Conservation (phyloP, 2,113 vertebrate species). For the Nettapus auritus region DNA sequence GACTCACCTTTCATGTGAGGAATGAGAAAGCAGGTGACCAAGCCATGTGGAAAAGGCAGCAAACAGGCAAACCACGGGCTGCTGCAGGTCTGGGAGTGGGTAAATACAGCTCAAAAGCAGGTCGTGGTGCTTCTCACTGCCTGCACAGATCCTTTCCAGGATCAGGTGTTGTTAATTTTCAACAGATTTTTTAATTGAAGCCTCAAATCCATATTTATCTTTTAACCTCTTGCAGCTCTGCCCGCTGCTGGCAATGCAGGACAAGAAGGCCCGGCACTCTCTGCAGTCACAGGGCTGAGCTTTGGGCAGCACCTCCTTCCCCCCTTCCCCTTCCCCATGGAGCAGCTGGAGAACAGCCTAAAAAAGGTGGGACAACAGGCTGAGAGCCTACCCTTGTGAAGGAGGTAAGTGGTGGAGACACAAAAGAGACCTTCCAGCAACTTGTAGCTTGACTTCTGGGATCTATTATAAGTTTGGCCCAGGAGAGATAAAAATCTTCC, state of each 20-base stretch:
- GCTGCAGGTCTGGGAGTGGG: not conserved
- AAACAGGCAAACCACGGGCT: not conserved
- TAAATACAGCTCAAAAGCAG: not conserved
- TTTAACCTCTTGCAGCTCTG: not conserved
- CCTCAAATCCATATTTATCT: not conserved
- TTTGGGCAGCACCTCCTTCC: not conserved
- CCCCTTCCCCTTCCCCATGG: too few species aligned
- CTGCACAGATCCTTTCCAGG: not conserved
- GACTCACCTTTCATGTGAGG: not conserved
- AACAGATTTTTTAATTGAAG: not conserved
- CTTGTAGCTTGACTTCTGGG: not conserved
- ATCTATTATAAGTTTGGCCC: not conserved
- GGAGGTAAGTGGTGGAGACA: not conserved
- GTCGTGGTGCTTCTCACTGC: too few species aligned
- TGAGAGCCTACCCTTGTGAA: not conserved
- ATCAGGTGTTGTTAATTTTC: not conserved
- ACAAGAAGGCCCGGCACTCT: fast-evolving
- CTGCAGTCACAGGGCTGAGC: fast-evolving
- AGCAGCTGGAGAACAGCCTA: not conserved
- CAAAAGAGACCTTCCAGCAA: not conserved
- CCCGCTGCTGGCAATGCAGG: fast-evolving
- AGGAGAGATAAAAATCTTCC: not conserved
- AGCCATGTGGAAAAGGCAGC: not conserved
- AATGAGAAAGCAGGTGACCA: not conserved
- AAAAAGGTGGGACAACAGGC: not conserved